phyloP scores from a whole-genome alignment of 2,113 vertebrate species.

The Columbina picui region DNA sequence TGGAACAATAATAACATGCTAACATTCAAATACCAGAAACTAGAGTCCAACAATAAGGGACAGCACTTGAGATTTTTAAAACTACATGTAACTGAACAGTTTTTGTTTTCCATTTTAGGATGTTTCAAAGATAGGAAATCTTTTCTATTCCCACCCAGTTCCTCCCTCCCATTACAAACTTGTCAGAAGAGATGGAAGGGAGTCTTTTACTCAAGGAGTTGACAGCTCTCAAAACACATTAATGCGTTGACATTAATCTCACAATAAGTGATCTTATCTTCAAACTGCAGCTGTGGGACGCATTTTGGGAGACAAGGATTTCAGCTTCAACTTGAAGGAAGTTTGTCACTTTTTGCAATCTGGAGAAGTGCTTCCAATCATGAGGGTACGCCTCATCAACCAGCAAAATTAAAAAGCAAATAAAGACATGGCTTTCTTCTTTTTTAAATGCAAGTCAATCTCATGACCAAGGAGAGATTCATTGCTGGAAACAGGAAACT shows the following conservation, averaged over 20 bases:
- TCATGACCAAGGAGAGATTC: not conserved
- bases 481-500: not conserved
- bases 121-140: not conserved
- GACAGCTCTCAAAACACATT: constrained; percentile 26
- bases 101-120: not conserved
- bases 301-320: not conserved
- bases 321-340: constrained; percentile 37
- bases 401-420: not conserved
- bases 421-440: not conserved
- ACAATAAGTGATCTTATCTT: constrained; percentile 41
- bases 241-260: not conserved
- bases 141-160: constrained; percentile 19
- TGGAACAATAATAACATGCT: not conserved
- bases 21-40: not conserved
- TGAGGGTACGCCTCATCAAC: not conserved
- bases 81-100: not conserved
- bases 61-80: not conserved
- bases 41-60: not conserved
- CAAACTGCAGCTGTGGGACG: not conserved
- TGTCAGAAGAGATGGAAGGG: not conserved
- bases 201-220: not conserved
- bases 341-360: not conserved
- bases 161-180: not conserved
- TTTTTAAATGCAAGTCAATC: not conserved
- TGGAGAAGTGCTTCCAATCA: not conserved